Evolutionary conservation across 2,888 invertebrate species (phyloP), one percentile per base, ranked within the genome.

Genomic region (Rutpela maculata): DNA sequence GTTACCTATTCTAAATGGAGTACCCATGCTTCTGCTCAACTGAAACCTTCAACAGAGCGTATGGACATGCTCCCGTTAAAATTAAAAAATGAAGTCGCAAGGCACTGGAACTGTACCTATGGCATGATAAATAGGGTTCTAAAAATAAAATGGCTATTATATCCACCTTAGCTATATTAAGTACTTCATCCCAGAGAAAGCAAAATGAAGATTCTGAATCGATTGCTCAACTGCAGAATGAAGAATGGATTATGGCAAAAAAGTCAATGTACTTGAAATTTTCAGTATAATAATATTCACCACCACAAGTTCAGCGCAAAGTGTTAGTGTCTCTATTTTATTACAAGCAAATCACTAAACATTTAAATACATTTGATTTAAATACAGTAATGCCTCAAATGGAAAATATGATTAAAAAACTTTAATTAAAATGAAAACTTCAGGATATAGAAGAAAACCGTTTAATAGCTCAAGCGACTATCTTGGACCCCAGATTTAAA

Each of bases 401-500:
- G 68, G 63, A 80, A 69, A 74, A 75, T 59, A 69, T 77, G 69
- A 57, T 79, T 19, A 74, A 68, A 66, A 75, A 66, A 76, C 68
- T 78, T 26, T 9, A 69, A 57, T n/a, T 62, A 0, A 75, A 78
- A 70, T 26, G 77, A 70, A 75, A 76, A 70, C 35, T 78, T 67
- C 62, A 71, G 1, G 63, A 74, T 57, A 65, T 74, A 68, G 75
- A 75, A 68, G 74, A 22, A 18, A 78, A 75, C 18, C 9, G 67
- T 22, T 76, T 77, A 67, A 72, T 77, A 43, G 76, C 74, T 5
- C 76, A 78, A 77, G 70, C 78, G 0, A 80, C 77, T n/a, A 75
- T 80, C 18, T 75, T 78, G 70, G 78, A 76, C 59, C 78, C 73
- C 31, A 56, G 80, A 59, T 73, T 78, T 31, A 77, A 80, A 74